Evolutionary conservation across 2,888 invertebrate species (phyloP), one percentile per base, ranked within the genome.

Genomic region (Fragum fragum): DNA sequence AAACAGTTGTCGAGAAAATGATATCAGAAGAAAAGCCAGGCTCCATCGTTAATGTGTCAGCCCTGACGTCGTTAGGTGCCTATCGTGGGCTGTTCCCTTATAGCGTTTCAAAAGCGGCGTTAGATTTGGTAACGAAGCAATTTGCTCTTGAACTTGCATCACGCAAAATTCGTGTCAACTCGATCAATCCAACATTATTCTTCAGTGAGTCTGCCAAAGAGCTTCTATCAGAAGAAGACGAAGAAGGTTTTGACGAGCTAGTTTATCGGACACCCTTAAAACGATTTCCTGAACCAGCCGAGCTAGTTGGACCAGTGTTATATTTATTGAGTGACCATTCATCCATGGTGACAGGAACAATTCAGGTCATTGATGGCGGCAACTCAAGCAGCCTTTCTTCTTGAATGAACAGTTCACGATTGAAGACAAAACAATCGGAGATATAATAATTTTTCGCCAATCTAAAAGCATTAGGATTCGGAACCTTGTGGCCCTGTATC

Each of bases 161-260:
- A 0, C 95, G 96, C 81, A 91, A 94, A 89, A 98, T 99, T 89
- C 96, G 99, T 21, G 97, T 97, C 0, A 99, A 99, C 94, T 96
- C 96, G 16, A 97, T 99, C 0, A 98, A 98, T 94, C 99, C 99
- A 0, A 99, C 98, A 0, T 98, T 98, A 0, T 97, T 98, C 26
- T 95, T 98, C 95, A 99, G 99, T 0, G 97, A 97, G 73, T 97
- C 99, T 97, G 98, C 98, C 0, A 96, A 95, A 83, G 94, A 73
- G n/a, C 90, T 97, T 97, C 0, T 95, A 94, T 0, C 97, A 97
- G 91, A 96, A 97, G 0, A 95, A 95, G 2, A 96, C 95, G 0
- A 96, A 98, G 96, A 92, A 97, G 66, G 95, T 91, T 96, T 97
- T 0, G 95, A 95, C 2, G 96, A 95, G 0, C 96, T 98, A 96